Evolutionary conservation across 2,797 vertebrate genomes (phyloP).

Genomic region (Sarcophilus harrisii): DNA sequence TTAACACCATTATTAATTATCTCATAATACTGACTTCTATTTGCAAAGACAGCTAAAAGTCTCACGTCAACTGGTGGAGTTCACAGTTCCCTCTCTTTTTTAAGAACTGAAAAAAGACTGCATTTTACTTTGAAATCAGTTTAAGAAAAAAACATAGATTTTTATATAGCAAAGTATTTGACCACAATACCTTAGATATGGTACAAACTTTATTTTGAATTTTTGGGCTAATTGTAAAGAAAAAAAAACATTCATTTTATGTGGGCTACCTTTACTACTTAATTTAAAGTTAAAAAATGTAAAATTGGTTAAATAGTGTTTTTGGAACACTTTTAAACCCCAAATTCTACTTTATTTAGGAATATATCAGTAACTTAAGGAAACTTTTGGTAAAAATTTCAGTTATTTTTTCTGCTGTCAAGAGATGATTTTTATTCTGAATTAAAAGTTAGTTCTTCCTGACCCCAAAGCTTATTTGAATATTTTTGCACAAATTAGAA

Average conservation of each 20-base stretch:
- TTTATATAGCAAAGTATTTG: not conserved
- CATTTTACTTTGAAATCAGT: not conserved
- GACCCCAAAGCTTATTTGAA: not conserved
- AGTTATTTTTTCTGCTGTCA: not conserved
- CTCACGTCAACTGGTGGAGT: not conserved
- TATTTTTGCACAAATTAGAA: not conserved
- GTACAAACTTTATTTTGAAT: not conserved
- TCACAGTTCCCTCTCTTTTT: conserved; percentile 10
- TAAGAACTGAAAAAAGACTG: not conserved
- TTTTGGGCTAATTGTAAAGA: not conserved
- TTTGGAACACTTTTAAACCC: not conserved
- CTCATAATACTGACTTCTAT: conserved; percentile 42
- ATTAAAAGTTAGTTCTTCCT: not conserved
- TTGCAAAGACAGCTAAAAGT: conserved; percentile 12
- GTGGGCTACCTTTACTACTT: conserved; percentile 10
- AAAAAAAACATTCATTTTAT: conserved; percentile 25
- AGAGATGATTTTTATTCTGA: not conserved
- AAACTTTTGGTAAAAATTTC: not conserved
- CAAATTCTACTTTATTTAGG: conserved; percentile 6
- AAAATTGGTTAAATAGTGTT: not conserved
- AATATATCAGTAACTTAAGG: conserved; percentile 17
- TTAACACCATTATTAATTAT: conserved; percentile 56
- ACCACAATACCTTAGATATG: not conserved
- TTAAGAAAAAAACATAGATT: not conserved
- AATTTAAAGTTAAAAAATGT: not conserved